These are phyloP conservation scores for Xiphophorus maculatus DNA, from an alignment of 2,113 vertebrate genomes.

Conservation along the genomic window DNA sequence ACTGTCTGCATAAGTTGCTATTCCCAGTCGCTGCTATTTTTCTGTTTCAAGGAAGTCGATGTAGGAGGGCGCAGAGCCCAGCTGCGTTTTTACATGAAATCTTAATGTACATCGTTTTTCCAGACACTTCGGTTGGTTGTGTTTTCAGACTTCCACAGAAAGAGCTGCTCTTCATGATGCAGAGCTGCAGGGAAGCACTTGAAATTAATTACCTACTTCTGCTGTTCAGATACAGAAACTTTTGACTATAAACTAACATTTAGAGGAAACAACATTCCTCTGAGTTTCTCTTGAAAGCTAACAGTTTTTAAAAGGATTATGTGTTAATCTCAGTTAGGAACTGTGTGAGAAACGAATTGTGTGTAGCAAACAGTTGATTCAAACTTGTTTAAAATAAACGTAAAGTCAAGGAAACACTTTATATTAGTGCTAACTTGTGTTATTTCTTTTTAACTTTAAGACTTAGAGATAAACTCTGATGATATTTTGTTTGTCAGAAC, in stretches of 20 bases:
- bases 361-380: background rate
- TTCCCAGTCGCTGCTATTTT: slow-evolving; percentile 72
- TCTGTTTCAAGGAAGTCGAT: slow-evolving; percentile 50
- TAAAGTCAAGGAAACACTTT: background rate
- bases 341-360: background rate
- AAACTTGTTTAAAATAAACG: background rate
- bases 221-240: background rate
- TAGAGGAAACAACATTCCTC: background rate
- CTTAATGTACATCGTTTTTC: slow-evolving; percentile 50
- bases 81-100: slow-evolving; percentile 39
- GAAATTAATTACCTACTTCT: background rate
- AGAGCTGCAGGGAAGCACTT: background rate
- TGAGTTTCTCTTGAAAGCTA: background rate
- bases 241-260: background rate
- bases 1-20: slow-evolving; percentile 62
- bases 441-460: background rate
- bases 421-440: background rate
- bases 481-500: background rate
- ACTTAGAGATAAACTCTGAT: background rate
- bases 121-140: slow-evolving; percentile 27
- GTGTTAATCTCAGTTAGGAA: background rate
- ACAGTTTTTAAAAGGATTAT: background rate
- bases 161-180: background rate
- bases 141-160: background rate
- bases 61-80: slow-evolving; percentile 44